Evolutionary conservation across 1,140 invertebrate genomes (phyloP), one percentile per base, ranked within the genome.

Genomic region (Asbolus verrucosus): DNA sequence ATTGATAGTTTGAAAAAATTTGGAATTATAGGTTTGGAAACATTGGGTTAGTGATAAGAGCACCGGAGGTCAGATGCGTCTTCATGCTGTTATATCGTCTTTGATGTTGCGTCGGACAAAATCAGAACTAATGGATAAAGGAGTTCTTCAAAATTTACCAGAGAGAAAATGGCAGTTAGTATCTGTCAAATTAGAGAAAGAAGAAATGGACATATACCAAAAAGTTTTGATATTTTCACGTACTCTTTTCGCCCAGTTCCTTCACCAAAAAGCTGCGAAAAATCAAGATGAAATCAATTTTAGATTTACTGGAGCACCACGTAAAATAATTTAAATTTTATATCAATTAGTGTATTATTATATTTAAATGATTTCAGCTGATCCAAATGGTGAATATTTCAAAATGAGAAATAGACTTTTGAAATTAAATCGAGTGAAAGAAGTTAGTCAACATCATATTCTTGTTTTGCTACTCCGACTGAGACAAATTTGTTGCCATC

Each of bases 401-500:
- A 73, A 76, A 69, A 77, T 90, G 84, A 85, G 89, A 70, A 79
- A 88, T 76, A 85, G 86, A 74, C 85, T 89, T 78, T 77, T 86
- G n/a, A 83, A 82, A 9, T 70, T 90, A 61, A 83, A 88, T 71
- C 84, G 84, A 38, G 81, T 83, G 0, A 85, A 85, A 61, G 85
- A 87, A 50, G 86, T 93, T 0, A 90, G 90, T 75, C 83, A 88
- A 2, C 88, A 91, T 78, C 88, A 93, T 77, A 92, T 97, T 77
- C 83, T 97, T 63, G 90, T 94, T 0, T 82, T 96, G 0, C 77
- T 97, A 8, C 79, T 97, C n/a, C 84, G 95, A 13, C 80, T 97
- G 46, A 84, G 95, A 3, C 96, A 97, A 80, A 89, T 94, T 54
- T 96, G 95, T 80, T 93, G 92, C 77, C 94, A 97, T 85, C 90